Conservation (phyloP, 2,888 invertebrate species). For the Pseudoips prasinana region DNA sequence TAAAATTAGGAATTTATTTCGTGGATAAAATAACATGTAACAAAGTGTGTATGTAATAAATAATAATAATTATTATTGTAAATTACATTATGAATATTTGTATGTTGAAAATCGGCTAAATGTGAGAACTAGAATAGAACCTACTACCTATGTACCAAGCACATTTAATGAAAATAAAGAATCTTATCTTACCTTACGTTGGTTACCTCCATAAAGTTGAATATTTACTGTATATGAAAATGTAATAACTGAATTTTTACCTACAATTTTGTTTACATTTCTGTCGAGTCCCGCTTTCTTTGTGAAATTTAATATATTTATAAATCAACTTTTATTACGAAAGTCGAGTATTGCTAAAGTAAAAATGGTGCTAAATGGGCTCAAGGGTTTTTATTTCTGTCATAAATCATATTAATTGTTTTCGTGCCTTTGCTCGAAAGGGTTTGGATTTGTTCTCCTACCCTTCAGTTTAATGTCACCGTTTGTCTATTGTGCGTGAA, state of each 20-base stretch:
- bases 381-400: conserved; percentile 70
- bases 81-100: no score
- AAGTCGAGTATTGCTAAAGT: conserved; percentile 62
- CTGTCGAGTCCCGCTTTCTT: conserved; percentile 32
- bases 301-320: conserved; percentile 48
- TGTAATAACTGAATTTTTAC: conserved; percentile 6
- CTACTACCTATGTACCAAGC: no score
- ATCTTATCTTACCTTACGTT: no score
- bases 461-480: conserved; percentile 40
- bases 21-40: no score
- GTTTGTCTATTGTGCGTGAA: conserved; percentile 18
- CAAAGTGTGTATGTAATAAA: no score
- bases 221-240: no score
- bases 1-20: no score
- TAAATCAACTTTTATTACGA: conserved; percentile 64
- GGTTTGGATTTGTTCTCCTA: conserved; percentile 45
- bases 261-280: conserved; percentile 18
- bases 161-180: no score
- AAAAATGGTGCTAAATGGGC: conserved; percentile 68
- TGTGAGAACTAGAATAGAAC: no score
- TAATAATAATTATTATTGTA: no score
- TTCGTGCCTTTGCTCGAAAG: conserved; percentile 53
- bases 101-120: no score
- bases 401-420: conserved; percentile 77
- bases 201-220: no score